phyloP scores from a whole-genome alignment of 1,140 invertebrate species.

The Zaprionus africanus region DNA sequence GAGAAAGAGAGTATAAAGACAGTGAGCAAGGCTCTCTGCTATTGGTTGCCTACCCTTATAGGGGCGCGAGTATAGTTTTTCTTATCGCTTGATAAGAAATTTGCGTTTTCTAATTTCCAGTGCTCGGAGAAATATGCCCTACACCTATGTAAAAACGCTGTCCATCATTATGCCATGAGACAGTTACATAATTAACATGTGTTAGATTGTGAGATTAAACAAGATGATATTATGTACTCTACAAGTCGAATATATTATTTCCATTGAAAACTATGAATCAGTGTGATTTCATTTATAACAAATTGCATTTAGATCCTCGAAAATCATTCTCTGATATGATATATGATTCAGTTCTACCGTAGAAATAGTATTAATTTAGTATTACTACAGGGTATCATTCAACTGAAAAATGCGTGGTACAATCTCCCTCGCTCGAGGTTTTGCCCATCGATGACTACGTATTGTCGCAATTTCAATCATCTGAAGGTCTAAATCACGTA shows the following conservation, averaged over 20 bases:
- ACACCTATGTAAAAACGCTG: background rate
- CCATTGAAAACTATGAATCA: background rate
- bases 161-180: background rate
- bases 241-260: background rate
- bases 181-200: background rate
- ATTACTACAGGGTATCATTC: background rate
- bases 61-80: background rate
- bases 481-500: constrained; percentile 11
- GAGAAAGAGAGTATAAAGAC: background rate
- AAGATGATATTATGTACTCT: background rate
- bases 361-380: background rate
- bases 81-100: constrained; percentile 41
- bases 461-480: constrained; percentile 46
- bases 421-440: background rate
- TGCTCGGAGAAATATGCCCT: constrained; percentile 23
- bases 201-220: background rate
- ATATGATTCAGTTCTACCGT: background rate
- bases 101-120: constrained; percentile 17
- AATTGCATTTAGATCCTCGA: background rate
- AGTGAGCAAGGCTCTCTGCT: background rate
- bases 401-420: background rate
- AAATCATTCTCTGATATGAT: background rate
- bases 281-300: constrained; percentile 1
- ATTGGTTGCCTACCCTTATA: constrained; percentile 18
- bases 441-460: constrained; percentile 21